Evolutionary conservation across 2,797 vertebrate species (phyloP).

Genomic region (Myotis vivesi): DNA sequence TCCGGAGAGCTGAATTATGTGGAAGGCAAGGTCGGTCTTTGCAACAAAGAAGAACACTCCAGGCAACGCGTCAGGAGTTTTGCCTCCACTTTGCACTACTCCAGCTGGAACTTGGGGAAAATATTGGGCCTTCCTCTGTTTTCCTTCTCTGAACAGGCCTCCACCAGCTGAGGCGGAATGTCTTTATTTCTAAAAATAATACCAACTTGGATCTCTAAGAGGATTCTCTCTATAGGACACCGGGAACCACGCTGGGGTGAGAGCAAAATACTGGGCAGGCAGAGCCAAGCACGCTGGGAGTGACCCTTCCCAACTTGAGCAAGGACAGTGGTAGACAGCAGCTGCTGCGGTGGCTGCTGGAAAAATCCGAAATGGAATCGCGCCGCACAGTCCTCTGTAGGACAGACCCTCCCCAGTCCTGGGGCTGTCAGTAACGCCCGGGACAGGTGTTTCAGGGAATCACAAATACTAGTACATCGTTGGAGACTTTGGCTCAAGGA

Average conservation of each 20-base stretch:
- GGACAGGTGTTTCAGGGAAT: background rate
- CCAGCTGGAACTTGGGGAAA: slow-evolving; percentile 2
- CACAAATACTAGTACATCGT: background rate
- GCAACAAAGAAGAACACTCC: background rate
- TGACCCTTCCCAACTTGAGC: slow-evolving; percentile 52
- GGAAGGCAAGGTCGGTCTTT: slow-evolving; percentile 33
- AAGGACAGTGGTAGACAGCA: slow-evolving; percentile 59
- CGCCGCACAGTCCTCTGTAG: rapidly evolving
- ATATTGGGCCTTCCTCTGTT: background rate
- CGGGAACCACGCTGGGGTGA: slow-evolving; percentile 56
- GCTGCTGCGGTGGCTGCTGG: background rate
- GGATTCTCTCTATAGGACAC: slow-evolving; percentile 60
- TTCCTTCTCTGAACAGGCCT: background rate
- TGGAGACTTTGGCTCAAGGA: background rate
- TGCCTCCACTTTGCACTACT: background rate
- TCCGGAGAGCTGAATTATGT: background rate
- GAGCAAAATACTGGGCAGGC: background rate
- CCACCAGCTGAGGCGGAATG: slow-evolving; percentile 57
- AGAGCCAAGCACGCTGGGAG: slow-evolving; percentile 34
- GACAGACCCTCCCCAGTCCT: rapidly evolving
- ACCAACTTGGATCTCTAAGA: slow-evolving; percentile 68
- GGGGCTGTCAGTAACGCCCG: background rate
- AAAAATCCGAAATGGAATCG: background rate
- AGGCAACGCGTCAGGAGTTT: background rate
- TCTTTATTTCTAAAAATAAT: slow-evolving; percentile 78